These are phyloP conservation scores for Theristicus caerulescens DNA, from an alignment of 2,113 vertebrate genomes.

Conservation along the genomic window DNA sequence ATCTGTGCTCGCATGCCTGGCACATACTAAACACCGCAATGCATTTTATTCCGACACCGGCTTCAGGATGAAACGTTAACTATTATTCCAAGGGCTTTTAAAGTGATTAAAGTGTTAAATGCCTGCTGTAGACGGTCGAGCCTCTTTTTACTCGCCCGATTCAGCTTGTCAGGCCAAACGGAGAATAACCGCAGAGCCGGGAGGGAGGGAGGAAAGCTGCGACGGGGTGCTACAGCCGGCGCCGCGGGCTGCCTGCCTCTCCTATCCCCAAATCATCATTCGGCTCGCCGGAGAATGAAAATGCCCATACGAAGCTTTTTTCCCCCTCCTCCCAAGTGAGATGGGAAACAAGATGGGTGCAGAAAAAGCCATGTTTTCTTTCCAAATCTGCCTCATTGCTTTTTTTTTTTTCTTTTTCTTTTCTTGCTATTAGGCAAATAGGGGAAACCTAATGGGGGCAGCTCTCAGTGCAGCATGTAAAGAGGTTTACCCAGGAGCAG, in stretches of 20 bases:
- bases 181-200: slow-evolving; percentile 5
- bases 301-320: slow-evolving; percentile 40
- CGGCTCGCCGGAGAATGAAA: slow-evolving; percentile 1
- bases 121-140: slow-evolving; percentile 25
- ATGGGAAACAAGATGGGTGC: slow-evolving; percentile 17
- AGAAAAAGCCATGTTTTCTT: slow-evolving; percentile 57
- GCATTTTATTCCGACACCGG: background rate
- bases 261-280: slow-evolving; percentile 26
- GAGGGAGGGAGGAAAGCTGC: slow-evolving; percentile 31
- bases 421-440: slow-evolving; percentile 64
- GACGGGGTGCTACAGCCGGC: background rate
- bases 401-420: background rate
- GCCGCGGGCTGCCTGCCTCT: background rate
- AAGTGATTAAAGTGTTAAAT: slow-evolving; percentile 71
- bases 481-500: slow-evolving; percentile 77
- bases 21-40: background rate
- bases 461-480: slow-evolving; percentile 80
- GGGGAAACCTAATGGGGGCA: slow-evolving; percentile 70
- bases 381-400: slow-evolving; percentile 37
- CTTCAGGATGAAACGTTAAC: slow-evolving; percentile 51
- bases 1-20: background rate
- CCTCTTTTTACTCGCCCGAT: slow-evolving; percentile 21
- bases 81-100: slow-evolving; percentile 65
- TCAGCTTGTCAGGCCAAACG: slow-evolving; percentile 56
- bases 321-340: slow-evolving; percentile 34